A percentile compares a stretch with the other conserved stretches of the same genome.
Evolutionary conservation across 2,888 invertebrate species (phyloP).

Genomic region (Leptothorax acervorum): DNA sequence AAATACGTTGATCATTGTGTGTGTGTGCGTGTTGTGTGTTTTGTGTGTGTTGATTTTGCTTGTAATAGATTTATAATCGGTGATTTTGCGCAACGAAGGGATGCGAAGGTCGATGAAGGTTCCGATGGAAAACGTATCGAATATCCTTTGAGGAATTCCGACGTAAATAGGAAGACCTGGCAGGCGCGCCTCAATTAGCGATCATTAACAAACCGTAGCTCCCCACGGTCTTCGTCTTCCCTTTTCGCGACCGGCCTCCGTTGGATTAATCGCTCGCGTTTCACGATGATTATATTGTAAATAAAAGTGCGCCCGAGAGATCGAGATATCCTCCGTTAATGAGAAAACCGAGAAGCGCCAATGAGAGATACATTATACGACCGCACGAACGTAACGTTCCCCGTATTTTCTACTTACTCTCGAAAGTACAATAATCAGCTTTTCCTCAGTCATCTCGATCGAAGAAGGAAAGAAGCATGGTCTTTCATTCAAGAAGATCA

Average conservation of each 20-base stretch:
- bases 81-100: constrained; percentile 9
- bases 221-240: constrained; percentile 27
- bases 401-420: constrained; percentile 39
- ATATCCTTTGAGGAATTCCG: constrained; percentile 61
- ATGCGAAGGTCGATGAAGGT: constrained; percentile 20
- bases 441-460: constrained; percentile 68
- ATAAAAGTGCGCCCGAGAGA: constrained; percentile 60
- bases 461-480: neutral
- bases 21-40: too few species aligned
- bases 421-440: constrained; percentile 66
- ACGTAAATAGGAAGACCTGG: constrained; percentile 73
- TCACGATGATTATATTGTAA: constrained; percentile 69
- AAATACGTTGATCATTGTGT: neutral
- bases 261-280: constrained; percentile 65
- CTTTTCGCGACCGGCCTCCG: constrained; percentile 6
- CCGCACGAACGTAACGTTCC: constrained; percentile 4
- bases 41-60: neutral
- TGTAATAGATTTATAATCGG: constrained; percentile 28
- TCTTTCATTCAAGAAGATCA: neutral
- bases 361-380: constrained; percentile 63
- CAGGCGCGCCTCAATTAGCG: constrained; percentile 77
- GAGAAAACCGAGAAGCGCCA: constrained; percentile 68
- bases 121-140: constrained; percentile 47
- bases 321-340: constrained; percentile 63
- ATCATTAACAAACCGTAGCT: constrained; percentile 72